These are phyloP conservation scores for Heliconius cydno DNA, from an alignment of 2,888 invertebrate species.

Conservation along the genomic window DNA sequence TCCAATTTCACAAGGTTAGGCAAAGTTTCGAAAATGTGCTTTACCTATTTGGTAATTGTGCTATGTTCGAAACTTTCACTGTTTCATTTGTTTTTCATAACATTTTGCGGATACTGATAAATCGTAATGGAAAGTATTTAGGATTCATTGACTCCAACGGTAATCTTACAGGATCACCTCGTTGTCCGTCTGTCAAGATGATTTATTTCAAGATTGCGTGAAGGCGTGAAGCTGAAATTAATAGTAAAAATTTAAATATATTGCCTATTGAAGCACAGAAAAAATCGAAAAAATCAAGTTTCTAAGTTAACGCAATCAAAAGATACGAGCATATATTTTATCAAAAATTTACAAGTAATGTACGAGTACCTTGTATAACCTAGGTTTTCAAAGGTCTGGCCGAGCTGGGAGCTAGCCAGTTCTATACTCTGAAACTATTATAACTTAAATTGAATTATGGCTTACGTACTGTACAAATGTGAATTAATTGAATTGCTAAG, in stretches of 20 bases:
- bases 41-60: too few species aligned
- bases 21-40: neutral
- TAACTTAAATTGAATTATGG: constrained; percentile 55
- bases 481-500: constrained; percentile 43
- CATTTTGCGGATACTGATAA: constrained; percentile 7
- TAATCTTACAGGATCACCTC: too few species aligned
- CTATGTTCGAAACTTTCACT: too few species aligned
- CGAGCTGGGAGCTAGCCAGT: constrained; percentile 51
- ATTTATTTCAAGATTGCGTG: too few species aligned
- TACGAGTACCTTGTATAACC: constrained; percentile 20
- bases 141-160: too few species aligned
- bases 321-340: constrained; percentile 17
- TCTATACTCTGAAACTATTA: constrained; percentile 58
- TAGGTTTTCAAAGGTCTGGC: constrained; percentile 30
- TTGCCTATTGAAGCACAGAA: too few species aligned
- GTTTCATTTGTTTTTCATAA: too few species aligned
- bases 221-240: too few species aligned
- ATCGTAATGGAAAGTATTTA: constrained; percentile 21
- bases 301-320: neutral
- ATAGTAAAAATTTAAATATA: too few species aligned
- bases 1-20: neutral
- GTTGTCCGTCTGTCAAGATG: too few species aligned
- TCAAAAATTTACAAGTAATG: constrained; percentile 29
- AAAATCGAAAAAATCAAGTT: too few species aligned
- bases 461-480: constrained; percentile 30